Percentiles rank a stretch among this genome's conserved stretches.
phyloP scores from a whole-genome alignment of 1,140 invertebrate species.

The Choristoneura fumiferana region DNA sequence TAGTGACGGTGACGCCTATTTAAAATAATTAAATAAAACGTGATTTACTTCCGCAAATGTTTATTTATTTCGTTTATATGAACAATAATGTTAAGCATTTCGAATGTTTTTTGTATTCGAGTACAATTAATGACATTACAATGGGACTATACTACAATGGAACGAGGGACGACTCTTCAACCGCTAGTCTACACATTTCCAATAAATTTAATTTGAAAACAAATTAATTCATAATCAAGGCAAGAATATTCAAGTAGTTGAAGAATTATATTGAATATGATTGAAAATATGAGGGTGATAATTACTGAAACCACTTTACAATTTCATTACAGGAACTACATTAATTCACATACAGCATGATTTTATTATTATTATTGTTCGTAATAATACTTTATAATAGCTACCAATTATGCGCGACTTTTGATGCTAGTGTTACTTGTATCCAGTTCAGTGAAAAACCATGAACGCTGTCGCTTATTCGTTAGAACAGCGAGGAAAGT shows the following conservation, averaged over 20 bases:
- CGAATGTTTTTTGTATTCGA: slow-evolving; percentile 27
- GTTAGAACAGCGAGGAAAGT: no score
- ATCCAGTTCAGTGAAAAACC: no score
- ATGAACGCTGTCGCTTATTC: no score
- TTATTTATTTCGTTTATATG: slow-evolving; percentile 48
- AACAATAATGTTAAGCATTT: slow-evolving; percentile 52
- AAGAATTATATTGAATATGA: neutral
- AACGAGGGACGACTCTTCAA: neutral
- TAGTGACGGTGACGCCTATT: no score
- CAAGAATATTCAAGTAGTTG: neutral
- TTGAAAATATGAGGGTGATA: neutral
- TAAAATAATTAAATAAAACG: slow-evolving; percentile 39
- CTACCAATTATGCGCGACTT: slow-evolving; percentile 23
- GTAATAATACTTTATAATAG: slow-evolving; percentile 67
- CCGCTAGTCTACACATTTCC: neutral
- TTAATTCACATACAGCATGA: slow-evolving; percentile 44
- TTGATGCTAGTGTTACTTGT: no score
- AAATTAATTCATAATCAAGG: no score
- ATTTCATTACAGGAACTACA: slow-evolving; percentile 22
- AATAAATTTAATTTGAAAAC: no score
- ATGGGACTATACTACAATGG: slow-evolving; percentile 17
- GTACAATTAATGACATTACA: slow-evolving; percentile 19
- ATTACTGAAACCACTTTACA: slow-evolving; percentile 3
- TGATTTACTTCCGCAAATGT: slow-evolving; percentile 39
- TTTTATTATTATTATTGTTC: slow-evolving; percentile 69